Evolutionary conservation across 35 echinoderm and acorn worm genomes (phyloP), one percentile per base, ranked within the genome.

Genomic region (Chiridota heheva): DNA sequence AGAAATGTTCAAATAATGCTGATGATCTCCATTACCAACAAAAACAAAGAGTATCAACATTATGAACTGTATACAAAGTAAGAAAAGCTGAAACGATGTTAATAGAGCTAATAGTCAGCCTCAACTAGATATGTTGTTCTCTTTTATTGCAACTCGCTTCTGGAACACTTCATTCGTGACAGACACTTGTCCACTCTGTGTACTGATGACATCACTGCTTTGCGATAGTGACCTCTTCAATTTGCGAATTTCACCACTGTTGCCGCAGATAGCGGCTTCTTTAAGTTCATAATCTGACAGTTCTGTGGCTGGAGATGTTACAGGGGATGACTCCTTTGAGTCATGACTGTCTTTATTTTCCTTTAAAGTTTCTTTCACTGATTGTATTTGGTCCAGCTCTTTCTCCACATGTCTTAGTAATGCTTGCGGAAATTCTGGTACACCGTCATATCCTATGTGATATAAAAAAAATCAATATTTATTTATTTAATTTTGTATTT

Each of bases 341-440:
- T 59, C 63, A 36, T 15, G 17, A 10, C 10, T 66, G 15, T 66
- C 15, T 8, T 82, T 29, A 82, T 63, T 51, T 67, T 56, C 15
- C 16, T 10, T 82, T 59, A 65, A 67, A 53, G 12, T 22, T 13
- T 53, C 22, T 12, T 12, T 53, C 10, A 22, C 20, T 26, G 41
- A 28, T 30, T 76, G 28, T 53, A 33, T 43, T 18, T 10, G 22
- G 57, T 32, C 72, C 57, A 80, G 62, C 85, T 80, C 43, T 43
- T 58, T 74, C 63, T 78, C 70, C 37, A 87, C 61, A 40, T 87
- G 66, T 12, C 80, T 87, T 43, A 87, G 80, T 77, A 87, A 80
- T 58, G 69, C 85, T 41, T 69, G 55, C 27, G 63, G 76, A 40
- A 87, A 87, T 24, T 87, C 73, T 27, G 85, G 60, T 32, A 87